Conservation (phyloP, 2,888 invertebrate genomes). For the Standfussiana lucernea region DNA sequence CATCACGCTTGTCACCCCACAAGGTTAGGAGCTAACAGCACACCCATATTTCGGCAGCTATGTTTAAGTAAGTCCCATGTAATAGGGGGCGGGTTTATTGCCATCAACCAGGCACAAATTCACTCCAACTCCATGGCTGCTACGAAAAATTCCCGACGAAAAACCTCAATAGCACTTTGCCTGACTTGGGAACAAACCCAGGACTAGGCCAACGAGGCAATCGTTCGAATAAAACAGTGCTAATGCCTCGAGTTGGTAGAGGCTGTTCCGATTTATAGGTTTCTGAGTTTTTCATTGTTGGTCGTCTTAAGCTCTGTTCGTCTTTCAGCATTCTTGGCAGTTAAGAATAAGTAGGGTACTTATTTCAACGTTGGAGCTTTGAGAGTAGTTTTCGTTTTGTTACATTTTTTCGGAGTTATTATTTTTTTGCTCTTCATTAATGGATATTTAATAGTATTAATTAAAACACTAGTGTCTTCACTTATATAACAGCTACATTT, state of each 20-base stretch:
- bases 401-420: neutral
- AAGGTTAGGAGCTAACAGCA: neutral
- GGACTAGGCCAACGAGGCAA: neutral
- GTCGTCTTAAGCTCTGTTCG: slow-evolving; percentile 8
- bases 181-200: too few species aligned
- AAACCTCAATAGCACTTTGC: neutral
- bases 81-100: neutral
- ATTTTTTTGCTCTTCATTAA: neutral
- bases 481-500: neutral
- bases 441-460: neutral
- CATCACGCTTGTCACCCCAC: neutral
- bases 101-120: neutral
- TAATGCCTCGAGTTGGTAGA: neutral
- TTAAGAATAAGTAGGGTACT: slow-evolving; percentile 10
- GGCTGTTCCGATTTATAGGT: slow-evolving; percentile 29
- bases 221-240: too few species aligned
- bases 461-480: neutral
- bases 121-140: too few species aligned
- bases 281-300: slow-evolving; percentile 32
- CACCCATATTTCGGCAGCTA: neutral
- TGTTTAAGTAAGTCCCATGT: neutral
- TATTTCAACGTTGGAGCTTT: slow-evolving; percentile 1
- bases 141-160: neutral
- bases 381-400: neutral
- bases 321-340: slow-evolving; percentile 17